Evolutionary conservation across 2,113 vertebrate genomes (phyloP).

Genomic region (Ceratotherium simum): DNA sequence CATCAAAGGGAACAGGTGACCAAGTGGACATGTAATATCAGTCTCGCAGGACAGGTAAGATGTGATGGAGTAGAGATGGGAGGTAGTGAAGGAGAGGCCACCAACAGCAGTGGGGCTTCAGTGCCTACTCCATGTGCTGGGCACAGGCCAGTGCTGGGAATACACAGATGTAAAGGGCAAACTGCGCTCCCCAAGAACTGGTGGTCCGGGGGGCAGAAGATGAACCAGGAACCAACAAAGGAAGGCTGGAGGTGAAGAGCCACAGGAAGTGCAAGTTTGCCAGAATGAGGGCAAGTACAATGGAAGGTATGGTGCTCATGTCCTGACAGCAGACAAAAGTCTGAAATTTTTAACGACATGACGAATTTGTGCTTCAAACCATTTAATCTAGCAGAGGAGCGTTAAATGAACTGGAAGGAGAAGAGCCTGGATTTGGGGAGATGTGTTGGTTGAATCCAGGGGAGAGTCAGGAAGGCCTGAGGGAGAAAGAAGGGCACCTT

Average conservation of each 20-base stretch:
- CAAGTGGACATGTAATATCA: no score
- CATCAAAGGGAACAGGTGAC: neutral
- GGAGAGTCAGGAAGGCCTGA: neutral
- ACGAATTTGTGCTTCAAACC: neutral
- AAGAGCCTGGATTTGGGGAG: neutral
- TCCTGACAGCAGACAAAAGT: neutral
- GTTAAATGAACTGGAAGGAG: neutral
- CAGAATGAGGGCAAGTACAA: neutral
- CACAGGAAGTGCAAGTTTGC: rapidly evolving
- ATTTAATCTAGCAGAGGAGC: neutral
- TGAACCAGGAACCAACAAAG: neutral
- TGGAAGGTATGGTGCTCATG: rapidly evolving
- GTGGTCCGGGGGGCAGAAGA: neutral
- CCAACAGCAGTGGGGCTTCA: neutral
- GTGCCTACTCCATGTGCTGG: rapidly evolving
- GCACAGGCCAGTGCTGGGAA: neutral
- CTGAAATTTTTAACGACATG: neutral
- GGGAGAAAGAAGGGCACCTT: neutral
- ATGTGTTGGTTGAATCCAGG: neutral
- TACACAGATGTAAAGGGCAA: neutral
- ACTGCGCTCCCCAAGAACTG: neutral
- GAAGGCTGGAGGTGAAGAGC: neutral
- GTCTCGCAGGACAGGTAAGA: neutral
- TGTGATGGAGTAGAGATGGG: rapidly evolving
- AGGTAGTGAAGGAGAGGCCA: neutral